Evolutionary conservation across 2,888 invertebrate species (phyloP).

Genomic region (Antitype chi): DNA sequence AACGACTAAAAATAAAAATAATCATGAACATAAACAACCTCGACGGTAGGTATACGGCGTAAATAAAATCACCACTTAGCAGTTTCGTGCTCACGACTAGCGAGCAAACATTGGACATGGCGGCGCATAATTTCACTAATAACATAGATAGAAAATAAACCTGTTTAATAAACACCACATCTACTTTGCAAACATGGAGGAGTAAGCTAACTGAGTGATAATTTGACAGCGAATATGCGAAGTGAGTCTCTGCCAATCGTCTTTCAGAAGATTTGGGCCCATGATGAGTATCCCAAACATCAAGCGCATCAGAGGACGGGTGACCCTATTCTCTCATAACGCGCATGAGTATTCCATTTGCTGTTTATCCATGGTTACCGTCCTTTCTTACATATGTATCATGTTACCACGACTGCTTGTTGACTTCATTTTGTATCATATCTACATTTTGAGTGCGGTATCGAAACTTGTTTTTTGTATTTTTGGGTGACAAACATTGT

Average conservation of each 20-base stretch:
- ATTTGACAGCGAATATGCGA: neutral
- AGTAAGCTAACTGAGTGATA: conserved; percentile 8
- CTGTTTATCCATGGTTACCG: neutral
- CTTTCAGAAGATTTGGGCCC: neutral
- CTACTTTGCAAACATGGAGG: conserved; percentile 8
- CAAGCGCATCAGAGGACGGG: neutral
- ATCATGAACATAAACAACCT: conserved; percentile 24
- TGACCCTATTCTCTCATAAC: neutral
- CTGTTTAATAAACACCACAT: conserved; percentile 39
- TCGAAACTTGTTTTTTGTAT: conserved; percentile 40
- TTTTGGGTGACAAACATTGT: conserved; percentile 17
- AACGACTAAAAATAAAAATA: conserved; percentile 17
- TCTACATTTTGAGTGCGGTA: conserved; percentile 11
- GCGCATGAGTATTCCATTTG: conserved; percentile 3
- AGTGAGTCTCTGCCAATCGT: neutral
- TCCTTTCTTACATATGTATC: conserved; percentile 13
- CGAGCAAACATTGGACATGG: conserved; percentile 34
- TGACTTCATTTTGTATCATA: conserved; percentile 27
- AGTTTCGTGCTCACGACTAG: conserved; percentile 27
- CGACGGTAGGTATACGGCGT: neutral
- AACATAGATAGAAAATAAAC: conserved; percentile 52
- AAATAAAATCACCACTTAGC: conserved; percentile 48
- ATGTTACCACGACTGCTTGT: conserved; percentile 7
- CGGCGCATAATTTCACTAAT: conserved; percentile 54
- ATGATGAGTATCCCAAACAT: neutral